Base-by-base conservation (phyloP, 2,113 vertebrate species). In the Alosa alosa region DNA sequence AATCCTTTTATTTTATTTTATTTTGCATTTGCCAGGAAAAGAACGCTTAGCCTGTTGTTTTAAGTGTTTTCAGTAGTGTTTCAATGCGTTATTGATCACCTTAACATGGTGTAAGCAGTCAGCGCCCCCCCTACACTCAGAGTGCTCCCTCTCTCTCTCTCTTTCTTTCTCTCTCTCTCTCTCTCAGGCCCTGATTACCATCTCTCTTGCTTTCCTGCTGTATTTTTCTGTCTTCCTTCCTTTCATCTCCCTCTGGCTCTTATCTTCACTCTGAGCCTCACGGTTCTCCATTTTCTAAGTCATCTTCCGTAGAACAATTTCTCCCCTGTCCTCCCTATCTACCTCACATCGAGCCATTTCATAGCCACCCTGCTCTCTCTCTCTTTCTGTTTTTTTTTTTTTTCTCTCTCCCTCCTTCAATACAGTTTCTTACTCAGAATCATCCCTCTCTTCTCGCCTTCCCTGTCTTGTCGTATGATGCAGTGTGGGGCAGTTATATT, bases 31-130 rank as follows among this genome's bases (percentile, higher is more conserved):
- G 89, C 87, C 44, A 90, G 89, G 88, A 92, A 87, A 90, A 88
- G 85, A 92, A 93, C 87, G 89, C 85, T 91, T 89, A 86, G 83
- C 41, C 85, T 85, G 90, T 92, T 92, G 89, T 94, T 94, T 92
- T 87, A 86, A 90, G 85, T 90, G 87, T 91, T 88, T 87, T 90
- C 90, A 87, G 84, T 91, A 90, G 89, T 87, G 84, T 84, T 87
- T 88, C 93, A 92, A 94, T 96, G 92, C 92, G 94, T 94, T 95
- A 95, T 95, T 95, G 93, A 95, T 95, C 57, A 82, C 89, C 89
- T 90, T 93, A 93, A 93, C 90, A 89, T 90, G 87, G 89, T 91
- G 91, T 93, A 93, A 93, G 92, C 90, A 88, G 86, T 39, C 85
- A 86, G 64, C 87, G 90, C 81, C 31, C 49, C 88, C 68, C 31